A percentile compares a stretch with the other conserved stretches of the same genome.
These are phyloP conservation scores for Ecliptopera silaceata DNA, from an alignment of 2,888 invertebrate species.

Conservation along the genomic window DNA sequence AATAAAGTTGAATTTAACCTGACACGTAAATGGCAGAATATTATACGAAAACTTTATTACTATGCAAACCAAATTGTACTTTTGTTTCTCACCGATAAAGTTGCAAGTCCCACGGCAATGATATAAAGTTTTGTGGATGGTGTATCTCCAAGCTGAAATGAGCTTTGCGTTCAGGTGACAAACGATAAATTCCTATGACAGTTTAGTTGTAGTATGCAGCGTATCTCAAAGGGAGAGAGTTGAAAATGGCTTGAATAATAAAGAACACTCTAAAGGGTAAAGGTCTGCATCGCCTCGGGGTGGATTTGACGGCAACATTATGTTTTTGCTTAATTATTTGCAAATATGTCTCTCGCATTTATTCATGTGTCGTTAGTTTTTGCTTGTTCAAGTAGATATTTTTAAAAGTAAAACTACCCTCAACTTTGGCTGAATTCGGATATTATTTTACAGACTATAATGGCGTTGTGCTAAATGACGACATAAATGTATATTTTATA, in stretches of 20 bases:
- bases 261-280: neutral
- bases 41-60: constrained; percentile 2
- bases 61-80: constrained; percentile 4
- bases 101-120: neutral
- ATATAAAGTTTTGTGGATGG: neutral
- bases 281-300: neutral
- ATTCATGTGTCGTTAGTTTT: neutral
- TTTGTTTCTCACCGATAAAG: constrained; percentile 1
- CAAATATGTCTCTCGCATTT: neutral
- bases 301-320: neutral
- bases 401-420: too few relatives aligned
- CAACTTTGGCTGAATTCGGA: too few relatives aligned
- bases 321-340: neutral
- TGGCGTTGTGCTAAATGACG: too few relatives aligned
- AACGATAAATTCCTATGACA: neutral
- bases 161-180: neutral
- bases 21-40: constrained; percentile 5
- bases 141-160: neutral
- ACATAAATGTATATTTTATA: too few relatives aligned
- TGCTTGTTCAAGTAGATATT: too few relatives aligned
- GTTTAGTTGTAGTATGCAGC: neutral
- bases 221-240: constrained; percentile 14
- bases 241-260: constrained; percentile 8
- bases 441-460: too few relatives aligned
- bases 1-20: constrained; percentile 18